Base-by-base conservation (phyloP, 1,140 invertebrate species). In the Drosophila equinoxialis region DNA sequence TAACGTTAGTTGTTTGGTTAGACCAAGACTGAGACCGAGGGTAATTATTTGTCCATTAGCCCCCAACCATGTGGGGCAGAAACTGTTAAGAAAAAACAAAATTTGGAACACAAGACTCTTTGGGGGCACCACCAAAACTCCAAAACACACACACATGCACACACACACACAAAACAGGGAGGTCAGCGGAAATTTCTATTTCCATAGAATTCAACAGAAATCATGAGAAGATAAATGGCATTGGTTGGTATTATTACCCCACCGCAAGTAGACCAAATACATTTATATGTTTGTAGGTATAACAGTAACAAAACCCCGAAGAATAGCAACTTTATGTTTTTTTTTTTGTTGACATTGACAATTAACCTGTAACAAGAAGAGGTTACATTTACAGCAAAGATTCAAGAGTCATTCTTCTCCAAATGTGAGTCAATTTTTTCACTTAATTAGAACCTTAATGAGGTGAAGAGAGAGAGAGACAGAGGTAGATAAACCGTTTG, bases 31-130 rank as follows among this genome's bases (percentile, higher is more conserved):
- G 23, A 41, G 79, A 65, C 64, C 68, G 71, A 10, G 3, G 45
- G 45, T 86, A 86, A 86, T 86, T 86, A 86, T 87, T 79, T 83
- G 79, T 68, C 79, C 82, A 86, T 86, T 86, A 86, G 83, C 57
- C 20, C 33, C 33, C 41, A 10, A 11, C 37, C 37, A 35, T 73
- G 39, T 74, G 74, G 74, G 45, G 17, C 45, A 51, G 3, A 74
- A 71, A 79, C 68, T 80, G 77, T 66, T 69, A 39, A 65, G 42
- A 86, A 73, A 65, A 51, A 86, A 23, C 1, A 23, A 23, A 73
- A 86, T 86, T 76, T 87, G 82, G 82, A 87, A 86, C 83, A 86
- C 76, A 54, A 64, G 64, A 59, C 73, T 60, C 39, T 37, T 62
- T 57, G 54, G 42, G 55, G 41, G 26, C 26, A 26, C 5, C 30